Evolutionary conservation across 2,113 vertebrate genomes (phyloP).

Genomic region (Sylvietta virens): DNA sequence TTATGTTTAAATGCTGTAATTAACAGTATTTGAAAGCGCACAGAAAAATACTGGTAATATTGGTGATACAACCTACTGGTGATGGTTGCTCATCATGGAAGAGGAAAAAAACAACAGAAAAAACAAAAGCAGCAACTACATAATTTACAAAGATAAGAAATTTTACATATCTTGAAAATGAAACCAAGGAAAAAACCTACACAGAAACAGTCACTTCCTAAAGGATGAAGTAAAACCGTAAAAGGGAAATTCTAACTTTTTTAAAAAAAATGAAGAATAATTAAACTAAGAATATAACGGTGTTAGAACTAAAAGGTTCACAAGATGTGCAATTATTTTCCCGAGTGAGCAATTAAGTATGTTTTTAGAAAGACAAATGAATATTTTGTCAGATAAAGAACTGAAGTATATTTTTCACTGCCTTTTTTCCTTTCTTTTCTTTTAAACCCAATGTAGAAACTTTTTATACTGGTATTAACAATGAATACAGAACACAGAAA

Average conservation of each 20-base stretch:
- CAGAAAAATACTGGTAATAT: neutral
- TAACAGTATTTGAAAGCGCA: neutral
- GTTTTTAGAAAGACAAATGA: slow-evolving; percentile 20
- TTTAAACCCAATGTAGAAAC: neutral
- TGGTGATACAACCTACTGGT: neutral
- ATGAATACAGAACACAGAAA: neutral
- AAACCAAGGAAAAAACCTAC: neutral
- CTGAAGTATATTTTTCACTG: neutral
- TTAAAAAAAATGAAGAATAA: neutral
- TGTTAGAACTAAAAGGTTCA: neutral
- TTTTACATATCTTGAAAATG: neutral
- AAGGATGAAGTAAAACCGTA: neutral
- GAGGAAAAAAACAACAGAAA: neutral
- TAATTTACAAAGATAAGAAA: neutral
- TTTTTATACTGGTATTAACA: neutral
- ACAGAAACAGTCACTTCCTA: neutral
- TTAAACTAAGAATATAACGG: neutral
- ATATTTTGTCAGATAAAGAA: neutral
- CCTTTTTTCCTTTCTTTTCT: neutral
- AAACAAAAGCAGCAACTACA: neutral
- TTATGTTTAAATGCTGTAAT: neutral
- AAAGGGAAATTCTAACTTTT: neutral
- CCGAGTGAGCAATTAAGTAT: neutral
- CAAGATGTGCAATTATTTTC: neutral
- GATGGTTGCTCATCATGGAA: neutral